Evolutionary conservation across 2,797 vertebrate genomes (phyloP).

Genomic region (Percopsis omiscomaycus): DNA sequence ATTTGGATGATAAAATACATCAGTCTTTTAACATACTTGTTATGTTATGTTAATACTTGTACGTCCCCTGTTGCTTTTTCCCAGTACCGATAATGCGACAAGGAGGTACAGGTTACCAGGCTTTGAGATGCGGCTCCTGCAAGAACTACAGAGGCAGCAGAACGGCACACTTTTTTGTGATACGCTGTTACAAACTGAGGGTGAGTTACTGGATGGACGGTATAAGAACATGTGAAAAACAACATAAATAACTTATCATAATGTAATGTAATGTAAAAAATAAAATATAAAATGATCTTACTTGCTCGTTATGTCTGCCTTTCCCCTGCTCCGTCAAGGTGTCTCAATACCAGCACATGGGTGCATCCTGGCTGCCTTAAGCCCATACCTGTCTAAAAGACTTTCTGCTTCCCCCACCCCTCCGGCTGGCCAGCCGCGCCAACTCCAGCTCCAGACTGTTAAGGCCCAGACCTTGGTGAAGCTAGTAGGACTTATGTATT

Average conservation of each 20-base stretch:
- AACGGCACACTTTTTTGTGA: constrained; percentile 72
- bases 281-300: not conserved
- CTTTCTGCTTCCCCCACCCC: constrained; percentile 53
- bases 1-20: too few relatives aligned
- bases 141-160: constrained; percentile 76
- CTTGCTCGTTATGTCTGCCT: not conserved
- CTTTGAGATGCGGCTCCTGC: constrained; percentile 62
- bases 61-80: not conserved
- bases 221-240: not conserved
- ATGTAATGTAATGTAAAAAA: not conserved
- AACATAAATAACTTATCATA: not conserved
- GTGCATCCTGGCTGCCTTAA: constrained; percentile 75
- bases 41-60: too few relatives aligned
- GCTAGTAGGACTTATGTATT: constrained; percentile 75
- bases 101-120: constrained; percentile 60
- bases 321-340: constrained; percentile 44
- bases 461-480: constrained; percentile 68
- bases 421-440: constrained; percentile 56
- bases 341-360: constrained; percentile 76
- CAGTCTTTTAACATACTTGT: too few relatives aligned
- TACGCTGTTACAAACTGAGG: constrained; percentile 68
- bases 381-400: constrained; percentile 61
- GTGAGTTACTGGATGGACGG: not conserved
- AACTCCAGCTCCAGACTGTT: constrained; percentile 60
- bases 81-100: constrained; percentile 56